Evolutionary conservation across 2,888 invertebrate genomes (phyloP).

Genomic region (Parascotia fuliginaria): DNA sequence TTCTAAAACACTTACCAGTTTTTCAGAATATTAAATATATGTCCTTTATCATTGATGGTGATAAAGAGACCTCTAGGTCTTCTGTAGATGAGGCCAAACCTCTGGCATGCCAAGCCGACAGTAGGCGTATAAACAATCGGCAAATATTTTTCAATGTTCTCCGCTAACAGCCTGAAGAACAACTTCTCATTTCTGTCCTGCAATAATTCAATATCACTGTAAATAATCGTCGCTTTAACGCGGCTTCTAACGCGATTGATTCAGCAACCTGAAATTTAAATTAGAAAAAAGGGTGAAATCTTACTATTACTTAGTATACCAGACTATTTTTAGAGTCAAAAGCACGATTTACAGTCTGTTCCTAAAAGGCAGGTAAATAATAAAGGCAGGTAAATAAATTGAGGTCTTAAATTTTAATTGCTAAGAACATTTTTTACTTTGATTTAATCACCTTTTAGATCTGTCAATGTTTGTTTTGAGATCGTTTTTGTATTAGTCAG

Average conservation of each 20-base stretch:
- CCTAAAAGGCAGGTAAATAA: no score
- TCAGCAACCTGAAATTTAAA: background rate
- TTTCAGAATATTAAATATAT: constrained; percentile 95
- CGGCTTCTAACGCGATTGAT: background rate
- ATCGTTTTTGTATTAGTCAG: no score
- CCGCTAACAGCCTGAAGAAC: constrained; percentile 96
- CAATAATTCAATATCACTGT: constrained; percentile 61
- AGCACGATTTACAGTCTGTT: no score
- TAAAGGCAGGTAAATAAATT: no score
- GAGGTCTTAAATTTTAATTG: no score
- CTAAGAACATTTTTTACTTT: no score
- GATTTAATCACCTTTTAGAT: no score
- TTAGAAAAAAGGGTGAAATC: no score
- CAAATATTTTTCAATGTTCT: constrained; percentile 97
- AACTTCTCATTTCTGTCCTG: constrained; percentile 98
- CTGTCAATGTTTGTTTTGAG: no score
- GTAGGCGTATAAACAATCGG: constrained; percentile 99
- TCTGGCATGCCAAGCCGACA: constrained; percentile 98
- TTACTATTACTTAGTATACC: no score
- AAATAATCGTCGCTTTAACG: constrained; percentile 27
- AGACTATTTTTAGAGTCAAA: no score
- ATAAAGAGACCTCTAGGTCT: constrained; percentile 98
- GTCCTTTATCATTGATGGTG: constrained; percentile 97
- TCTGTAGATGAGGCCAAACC: constrained; percentile 97
- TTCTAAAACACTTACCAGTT: constrained; percentile 90